phyloP scores from a whole-genome alignment of 2,888 invertebrate genomes.

The Drosophila gaucha region DNA sequence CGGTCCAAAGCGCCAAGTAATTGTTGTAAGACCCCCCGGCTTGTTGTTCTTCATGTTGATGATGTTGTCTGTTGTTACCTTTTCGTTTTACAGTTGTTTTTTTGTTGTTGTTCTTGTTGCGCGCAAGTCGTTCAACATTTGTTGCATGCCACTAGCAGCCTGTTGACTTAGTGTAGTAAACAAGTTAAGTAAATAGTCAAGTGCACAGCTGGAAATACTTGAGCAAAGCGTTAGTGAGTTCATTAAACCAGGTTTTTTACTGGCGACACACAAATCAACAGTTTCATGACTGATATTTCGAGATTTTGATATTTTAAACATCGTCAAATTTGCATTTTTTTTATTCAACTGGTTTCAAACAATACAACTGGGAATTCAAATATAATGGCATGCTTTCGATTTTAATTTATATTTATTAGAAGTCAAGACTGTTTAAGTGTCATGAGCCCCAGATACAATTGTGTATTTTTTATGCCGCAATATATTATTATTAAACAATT shows the following conservation, averaged over 20 bases:
- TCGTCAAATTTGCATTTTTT: conserved; percentile 2
- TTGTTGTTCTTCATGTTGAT: conserved; percentile 24
- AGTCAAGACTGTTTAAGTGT: conserved; percentile 1
- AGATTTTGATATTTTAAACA: too few relatives aligned
- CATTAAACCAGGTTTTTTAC: not conserved
- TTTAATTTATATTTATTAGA: not conserved
- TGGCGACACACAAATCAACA: too few relatives aligned
- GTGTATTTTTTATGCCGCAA: too few relatives aligned
- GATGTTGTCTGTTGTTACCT: conserved; percentile 17
- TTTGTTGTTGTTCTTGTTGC: conserved; percentile 55
- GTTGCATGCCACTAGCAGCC: conserved; percentile 6
- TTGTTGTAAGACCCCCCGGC: conserved; percentile 72
- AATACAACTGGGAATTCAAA: conserved; percentile 8
- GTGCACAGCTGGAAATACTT: conserved; percentile 67
- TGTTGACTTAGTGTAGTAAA: conserved; percentile 6
- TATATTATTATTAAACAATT: too few relatives aligned
- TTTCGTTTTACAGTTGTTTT: conserved; percentile 3
- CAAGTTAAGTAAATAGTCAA: conserved; percentile 49
- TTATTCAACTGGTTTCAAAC: conserved; percentile 3
- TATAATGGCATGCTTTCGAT: conserved; percentile 13
- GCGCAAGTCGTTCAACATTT: too few relatives aligned
- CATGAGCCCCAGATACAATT: too few relatives aligned
- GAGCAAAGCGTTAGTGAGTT: conserved; percentile 37
- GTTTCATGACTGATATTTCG: too few relatives aligned
- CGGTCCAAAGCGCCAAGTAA: conserved; percentile 67